phyloP scores from a whole-genome alignment of 2,888 invertebrate species.

The Lasioglossum villosulum region DNA sequence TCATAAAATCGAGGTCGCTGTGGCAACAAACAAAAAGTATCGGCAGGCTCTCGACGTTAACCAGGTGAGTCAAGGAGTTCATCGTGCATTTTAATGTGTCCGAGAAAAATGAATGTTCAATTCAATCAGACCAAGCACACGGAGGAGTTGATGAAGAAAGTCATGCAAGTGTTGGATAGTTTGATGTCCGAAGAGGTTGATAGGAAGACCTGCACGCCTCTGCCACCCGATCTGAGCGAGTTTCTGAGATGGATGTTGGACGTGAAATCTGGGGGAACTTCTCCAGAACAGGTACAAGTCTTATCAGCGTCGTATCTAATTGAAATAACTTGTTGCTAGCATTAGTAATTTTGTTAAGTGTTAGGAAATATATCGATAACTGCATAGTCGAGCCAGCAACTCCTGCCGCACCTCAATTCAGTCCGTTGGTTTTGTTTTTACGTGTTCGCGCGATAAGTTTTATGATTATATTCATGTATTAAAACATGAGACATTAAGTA shows the following conservation, averaged over 20 bases:
- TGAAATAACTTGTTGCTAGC: neutral
- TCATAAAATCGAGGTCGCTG: conserved; percentile 65
- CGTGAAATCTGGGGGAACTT: conserved; percentile 19
- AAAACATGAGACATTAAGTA: too few relatives aligned
- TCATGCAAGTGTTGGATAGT: conserved; percentile 73
- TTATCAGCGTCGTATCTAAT: neutral
- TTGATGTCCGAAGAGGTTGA: conserved; percentile 75
- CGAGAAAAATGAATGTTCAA: neutral
- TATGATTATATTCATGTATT: too few relatives aligned
- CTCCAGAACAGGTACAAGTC: conserved; percentile 42
- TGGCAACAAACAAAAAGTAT: conserved; percentile 61
- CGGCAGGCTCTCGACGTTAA: conserved; percentile 62
- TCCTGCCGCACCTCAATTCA: too few relatives aligned
- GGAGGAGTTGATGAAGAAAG: conserved; percentile 70
- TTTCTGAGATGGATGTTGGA: conserved; percentile 77
- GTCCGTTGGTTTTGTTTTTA: too few relatives aligned
- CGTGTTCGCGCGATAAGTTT: too few relatives aligned
- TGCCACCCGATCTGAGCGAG: conserved; percentile 71
- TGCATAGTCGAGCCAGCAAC: too few relatives aligned
- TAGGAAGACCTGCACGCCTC: conserved; percentile 73
- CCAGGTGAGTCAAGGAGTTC: conserved; percentile 53
- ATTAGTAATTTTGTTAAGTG: neutral
- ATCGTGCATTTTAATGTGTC: neutral
- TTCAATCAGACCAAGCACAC: conserved; percentile 70
- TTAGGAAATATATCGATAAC: too few relatives aligned